Evolutionary conservation across 2,888 invertebrate genomes (phyloP), one percentile per base, ranked within the genome.

Genomic region (Sminthurinus aureus): DNA sequence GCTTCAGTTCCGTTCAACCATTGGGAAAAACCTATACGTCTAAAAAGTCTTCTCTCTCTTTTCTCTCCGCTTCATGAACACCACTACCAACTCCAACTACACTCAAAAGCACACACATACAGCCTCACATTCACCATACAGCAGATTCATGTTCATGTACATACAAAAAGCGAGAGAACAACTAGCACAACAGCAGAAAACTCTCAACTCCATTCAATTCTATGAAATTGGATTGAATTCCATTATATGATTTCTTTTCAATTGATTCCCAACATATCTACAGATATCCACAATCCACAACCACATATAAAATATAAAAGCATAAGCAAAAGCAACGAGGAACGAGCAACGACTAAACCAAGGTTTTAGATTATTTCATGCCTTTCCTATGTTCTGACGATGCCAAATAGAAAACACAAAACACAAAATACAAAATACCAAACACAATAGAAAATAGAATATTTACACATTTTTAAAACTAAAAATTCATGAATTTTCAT

Each of bases 241-340:
- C 82, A 82, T 84, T 84, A 84, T 84, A 82, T 84, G 75, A 84
- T 84, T 82, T 84, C 84, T 84, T 84, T 84, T 79, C 84, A 84
- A 84, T 82, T 84, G 84, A 84, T 84, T 84, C 79, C 79, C 73
- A 58, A 26, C 67, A 76, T 58, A 15, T 52, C 38, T 73, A 50
- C n/a, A 75, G 50, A 38, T 38, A 38, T 38, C 38, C 75, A 75
- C n/a, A 9, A 6, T 75, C n/a, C 11, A 50, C 50, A 75, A 24
- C 6, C 38, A 74, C 74, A 74, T 38, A 75, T n/a, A 69, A 69
- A 24, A 69, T 8, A 1, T 20, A 69, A 20, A 66, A 66, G 20
- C 66, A 66, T 15, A 66, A 66, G 20, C 8, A 66, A 38, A n/a
- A n/a, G n/a, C n/a, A n/a, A n/a, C n/a, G n/a, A n/a, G n/a, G n/a